Evolutionary conservation across 1,140 invertebrate genomes (phyloP).

Genomic region (Microplitis mediator): DNA sequence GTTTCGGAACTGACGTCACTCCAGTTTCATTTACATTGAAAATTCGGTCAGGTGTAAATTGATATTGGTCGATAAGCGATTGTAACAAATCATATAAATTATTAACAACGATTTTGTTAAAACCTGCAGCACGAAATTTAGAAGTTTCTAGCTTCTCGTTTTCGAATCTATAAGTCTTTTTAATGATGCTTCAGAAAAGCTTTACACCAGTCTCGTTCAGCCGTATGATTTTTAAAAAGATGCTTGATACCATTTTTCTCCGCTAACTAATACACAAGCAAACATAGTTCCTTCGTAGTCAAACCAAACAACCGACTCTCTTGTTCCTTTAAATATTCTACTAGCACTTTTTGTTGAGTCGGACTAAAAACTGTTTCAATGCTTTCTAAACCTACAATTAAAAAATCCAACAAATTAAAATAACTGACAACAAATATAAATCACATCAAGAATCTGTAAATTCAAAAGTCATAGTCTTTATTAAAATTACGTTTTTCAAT

Average conservation of each 20-base stretch:
- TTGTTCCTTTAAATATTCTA: no score
- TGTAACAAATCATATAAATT: constrained; percentile 28
- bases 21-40: constrained; percentile 48
- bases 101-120: constrained; percentile 37
- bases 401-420: no score
- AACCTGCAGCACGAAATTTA: constrained; percentile 38
- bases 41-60: constrained; percentile 37
- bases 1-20: constrained; percentile 37
- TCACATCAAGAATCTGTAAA: no score
- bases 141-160: constrained; percentile 43
- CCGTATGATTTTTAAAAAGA: constrained; percentile 27
- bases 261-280: no score
- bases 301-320: no score
- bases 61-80: constrained; percentile 28
- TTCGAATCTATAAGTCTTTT: constrained; percentile 36
- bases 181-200: constrained; percentile 47
- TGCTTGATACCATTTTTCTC: constrained; percentile 31
- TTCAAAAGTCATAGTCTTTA: no score
- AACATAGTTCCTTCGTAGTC: no score
- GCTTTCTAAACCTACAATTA: no score
- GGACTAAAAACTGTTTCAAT: no score
- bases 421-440: no score
- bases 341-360: no score
- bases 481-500: no score
- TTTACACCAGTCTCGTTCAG: constrained; percentile 39